phyloP scores from a whole-genome alignment of 2,797 vertebrate species.

The Eurystomus glaucurus region DNA sequence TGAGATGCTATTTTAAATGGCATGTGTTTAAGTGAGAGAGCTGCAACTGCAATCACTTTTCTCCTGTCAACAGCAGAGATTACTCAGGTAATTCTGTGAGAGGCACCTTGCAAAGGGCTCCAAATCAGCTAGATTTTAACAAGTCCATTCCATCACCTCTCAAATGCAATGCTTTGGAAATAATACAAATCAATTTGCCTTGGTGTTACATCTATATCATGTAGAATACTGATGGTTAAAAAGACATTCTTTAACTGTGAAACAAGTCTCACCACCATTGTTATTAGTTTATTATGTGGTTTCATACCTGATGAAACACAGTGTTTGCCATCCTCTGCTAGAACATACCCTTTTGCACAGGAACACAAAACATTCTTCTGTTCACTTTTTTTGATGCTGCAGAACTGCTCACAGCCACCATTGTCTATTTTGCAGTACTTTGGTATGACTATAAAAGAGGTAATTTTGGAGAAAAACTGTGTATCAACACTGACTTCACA shows the following conservation, averaged over 20 bases:
- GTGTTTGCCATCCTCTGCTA: constrained; percentile 83
- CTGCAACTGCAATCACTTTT: not conserved
- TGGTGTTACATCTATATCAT: not conserved
- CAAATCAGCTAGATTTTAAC: not conserved
- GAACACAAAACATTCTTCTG: constrained; percentile 81
- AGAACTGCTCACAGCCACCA: constrained; percentile 93
- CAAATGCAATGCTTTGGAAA: not conserved
- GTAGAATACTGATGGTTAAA: not conserved
- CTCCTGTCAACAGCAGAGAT: rapidly evolving
- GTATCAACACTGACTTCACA: not conserved
- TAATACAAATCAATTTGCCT: not conserved
- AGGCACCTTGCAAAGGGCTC: not conserved
- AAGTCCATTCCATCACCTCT: not conserved
- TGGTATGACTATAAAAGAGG: constrained; percentile 81
- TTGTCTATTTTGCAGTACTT: constrained; percentile 90
- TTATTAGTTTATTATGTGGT: rapidly evolving
- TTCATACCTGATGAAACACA: constrained; percentile 88
- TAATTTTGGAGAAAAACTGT: not conserved
- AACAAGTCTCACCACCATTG: not conserved
- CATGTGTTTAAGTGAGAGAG: not conserved
- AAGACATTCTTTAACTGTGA: not conserved
- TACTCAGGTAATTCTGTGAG: not conserved
- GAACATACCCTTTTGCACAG: constrained; percentile 87
- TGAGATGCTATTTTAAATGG: not conserved
- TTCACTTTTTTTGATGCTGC: constrained; percentile 56